These are phyloP conservation scores for Delia radicum DNA, from an alignment of 1,140 invertebrate species.

Conservation along the genomic window DNA sequence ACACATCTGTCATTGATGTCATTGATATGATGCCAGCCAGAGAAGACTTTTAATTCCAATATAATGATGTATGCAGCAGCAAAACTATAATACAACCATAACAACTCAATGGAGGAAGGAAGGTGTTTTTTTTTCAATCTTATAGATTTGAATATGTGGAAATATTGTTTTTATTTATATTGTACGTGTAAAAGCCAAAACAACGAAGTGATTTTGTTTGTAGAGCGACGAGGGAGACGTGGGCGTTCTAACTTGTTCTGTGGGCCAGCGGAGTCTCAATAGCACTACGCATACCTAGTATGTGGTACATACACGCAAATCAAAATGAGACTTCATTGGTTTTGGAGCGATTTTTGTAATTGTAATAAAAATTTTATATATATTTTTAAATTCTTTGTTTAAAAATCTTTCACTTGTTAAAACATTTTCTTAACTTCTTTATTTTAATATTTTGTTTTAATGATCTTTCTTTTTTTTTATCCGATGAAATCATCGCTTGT, in stretches of 20 bases:
- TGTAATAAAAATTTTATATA: neutral
- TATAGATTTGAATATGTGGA: neutral
- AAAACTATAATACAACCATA: neutral
- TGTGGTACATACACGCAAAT: conserved; percentile 6
- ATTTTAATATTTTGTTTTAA: neutral
- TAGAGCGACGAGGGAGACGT: conserved; percentile 3
- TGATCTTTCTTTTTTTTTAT: neutral
- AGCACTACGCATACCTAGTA: neutral
- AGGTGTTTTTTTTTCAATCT: no score
- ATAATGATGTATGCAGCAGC: no score
- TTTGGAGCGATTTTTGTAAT: neutral
- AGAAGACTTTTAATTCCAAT: no score
- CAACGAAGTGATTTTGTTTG: neutral
- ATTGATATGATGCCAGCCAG: no score
- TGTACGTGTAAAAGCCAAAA: neutral
- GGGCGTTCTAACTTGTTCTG: conserved; percentile 28
- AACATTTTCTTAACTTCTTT: neutral
- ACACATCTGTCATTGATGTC: no score
- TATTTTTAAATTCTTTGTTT: neutral
- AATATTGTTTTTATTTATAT: neutral
- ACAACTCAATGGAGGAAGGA: neutral
- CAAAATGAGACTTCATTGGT: neutral
- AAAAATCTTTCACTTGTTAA: neutral
- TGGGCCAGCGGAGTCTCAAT: neutral
- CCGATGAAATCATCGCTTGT: conserved; percentile 30